Conservation (phyloP, 1,140 invertebrate species). For the Anastrepha ludens region DNA sequence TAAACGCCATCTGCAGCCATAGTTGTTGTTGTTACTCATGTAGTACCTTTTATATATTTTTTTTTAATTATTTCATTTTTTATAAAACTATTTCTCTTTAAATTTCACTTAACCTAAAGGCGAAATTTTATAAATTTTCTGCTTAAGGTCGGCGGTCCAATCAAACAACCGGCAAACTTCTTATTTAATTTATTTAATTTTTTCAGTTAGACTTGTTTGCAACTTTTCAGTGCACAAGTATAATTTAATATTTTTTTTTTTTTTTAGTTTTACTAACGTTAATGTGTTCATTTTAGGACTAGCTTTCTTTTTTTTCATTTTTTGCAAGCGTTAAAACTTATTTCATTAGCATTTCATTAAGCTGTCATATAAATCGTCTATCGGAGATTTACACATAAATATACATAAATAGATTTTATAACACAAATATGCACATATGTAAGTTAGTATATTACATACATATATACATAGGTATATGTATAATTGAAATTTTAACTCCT, state of each 20-base stretch:
- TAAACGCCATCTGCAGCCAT: background rate
- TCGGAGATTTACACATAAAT: background rate
- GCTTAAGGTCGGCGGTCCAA: too few relatives aligned
- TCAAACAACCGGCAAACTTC: background rate
- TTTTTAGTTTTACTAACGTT: background rate
- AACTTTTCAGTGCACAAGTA: background rate
- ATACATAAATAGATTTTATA: background rate
- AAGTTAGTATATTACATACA: background rate
- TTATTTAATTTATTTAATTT: background rate
- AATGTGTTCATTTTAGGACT: conserved; percentile 36
- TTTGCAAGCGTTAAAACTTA: background rate
- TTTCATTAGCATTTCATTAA: background rate
- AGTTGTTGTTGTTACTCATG: background rate
- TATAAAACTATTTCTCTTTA: conserved; percentile 2
- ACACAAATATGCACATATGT: background rate
- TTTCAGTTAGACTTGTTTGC: conserved; percentile 12
- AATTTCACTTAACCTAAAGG: background rate
- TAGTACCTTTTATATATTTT: background rate
- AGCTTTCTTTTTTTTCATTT: background rate
- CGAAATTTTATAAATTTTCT: background rate
- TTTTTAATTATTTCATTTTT: background rate
- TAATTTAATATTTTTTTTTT: background rate
- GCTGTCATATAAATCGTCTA: background rate
- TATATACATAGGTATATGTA: too few relatives aligned
- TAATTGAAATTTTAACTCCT: background rate